Evolutionary conservation across 2,113 vertebrate species (phyloP), one percentile per base, ranked within the genome.

Genomic region (Chrysochloris asiatica): DNA sequence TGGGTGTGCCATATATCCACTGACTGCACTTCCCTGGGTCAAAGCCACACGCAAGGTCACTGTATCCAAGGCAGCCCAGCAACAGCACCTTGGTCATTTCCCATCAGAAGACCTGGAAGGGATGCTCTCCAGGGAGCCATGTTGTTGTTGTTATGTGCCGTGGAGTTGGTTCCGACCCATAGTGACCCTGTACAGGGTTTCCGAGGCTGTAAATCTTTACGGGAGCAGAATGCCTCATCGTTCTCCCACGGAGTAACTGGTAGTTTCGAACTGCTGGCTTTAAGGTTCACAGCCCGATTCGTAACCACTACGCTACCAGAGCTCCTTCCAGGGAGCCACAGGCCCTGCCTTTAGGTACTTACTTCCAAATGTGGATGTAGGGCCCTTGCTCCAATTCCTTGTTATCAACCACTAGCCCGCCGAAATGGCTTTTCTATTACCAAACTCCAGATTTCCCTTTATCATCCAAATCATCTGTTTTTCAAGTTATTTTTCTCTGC

Each of bases 401-500:
- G 13, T 26, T 67, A 24, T 63, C 83, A 83, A 48, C 21, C 75
- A 54, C 79, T 21, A 26, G 9, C 28, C 30, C 26, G 13, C 22
- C 8, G n/a, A 93, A 89, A 86, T 43, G 47, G 22, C 54, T 82
- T 69, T 65, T 45, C 67, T 87, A 16, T 65, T 65, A 78, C 1
- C 33, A 30, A 13, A 78, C 71, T 59, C 50, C 52, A 84, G 54
- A 22, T 63, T 96, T 88, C 69, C 85, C 61, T 63, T 50, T 75
- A 73, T 88, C n/a, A 71, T 12, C 41, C 56, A 30, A 30, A 52
- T 52, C 22, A 65, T 28, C 83, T 72, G 41, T 56, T 28, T 82
- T 82, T 93, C 65, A 90, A 43, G 56, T 65, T 76, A 52, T 81
- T 89, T 93, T 90, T 54, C 90, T 90, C 33, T 69, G 86, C 26